Evolutionary conservation across 2,888 invertebrate genomes (phyloP), one percentile per base, ranked within the genome.

Genomic region (Aethes cnicana): DNA sequence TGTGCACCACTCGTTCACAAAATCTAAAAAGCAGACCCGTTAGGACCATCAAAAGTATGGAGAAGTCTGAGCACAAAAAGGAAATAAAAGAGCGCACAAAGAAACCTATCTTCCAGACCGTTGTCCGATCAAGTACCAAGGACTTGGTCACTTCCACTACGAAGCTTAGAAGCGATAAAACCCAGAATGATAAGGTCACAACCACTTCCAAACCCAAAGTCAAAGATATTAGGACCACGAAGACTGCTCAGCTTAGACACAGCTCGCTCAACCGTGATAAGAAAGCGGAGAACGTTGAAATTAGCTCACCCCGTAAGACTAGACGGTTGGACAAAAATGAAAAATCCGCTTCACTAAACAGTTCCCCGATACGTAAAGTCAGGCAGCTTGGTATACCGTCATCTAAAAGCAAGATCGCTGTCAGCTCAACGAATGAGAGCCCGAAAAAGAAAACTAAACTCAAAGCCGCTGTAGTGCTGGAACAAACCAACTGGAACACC

Each of bases 341-440:
- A 9, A 87, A 87, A 53, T 82, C 89, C 0, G 85, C 87, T 0
- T 88, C 87, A 0, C 57, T 90, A 1, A 90, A 90, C 58, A 89
- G 85, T 35, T 90, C 90, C 1, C 90, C 90, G 0, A 89, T 88
- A 30, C 77, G 90, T 3, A 90, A 90, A 61, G 87, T 89, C 0
- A 72, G 90, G 12, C 89, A 90, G 57, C 69, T 88, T 5, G 84
- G 86, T 1, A 63, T 80, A 0, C 72, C 84, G 1, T 73, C 72
- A 0, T 74, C 80, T 0, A 84, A 85, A 59, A 42, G 73, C 25
- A 78, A 78, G 4, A 64, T 67, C 1, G 61, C 66, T 3, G 79
- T 87, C 0, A 80, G 78, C 36, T 86, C 87, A 0, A 83, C 84
- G 0, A 84, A 81, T 41, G 84, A 84, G 35, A 86, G 84, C 57